Base-by-base conservation (phyloP, 2,113 vertebrate genomes). In the Delphinapterus leucas region DNA sequence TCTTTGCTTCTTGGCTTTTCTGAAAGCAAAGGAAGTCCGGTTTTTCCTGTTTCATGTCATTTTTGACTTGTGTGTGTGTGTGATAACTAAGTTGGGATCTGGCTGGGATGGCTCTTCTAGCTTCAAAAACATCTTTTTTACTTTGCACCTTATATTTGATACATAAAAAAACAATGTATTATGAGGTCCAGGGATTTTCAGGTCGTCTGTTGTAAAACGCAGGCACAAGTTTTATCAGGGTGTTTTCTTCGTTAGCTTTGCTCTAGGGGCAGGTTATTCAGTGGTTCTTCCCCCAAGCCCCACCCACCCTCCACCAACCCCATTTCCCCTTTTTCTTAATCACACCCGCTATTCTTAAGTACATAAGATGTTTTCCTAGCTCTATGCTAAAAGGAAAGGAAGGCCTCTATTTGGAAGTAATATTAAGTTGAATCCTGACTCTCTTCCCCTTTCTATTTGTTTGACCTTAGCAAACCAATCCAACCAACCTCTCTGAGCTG, bases 121-220 rank as follows among this genome's bases (percentile, higher is more conserved):
- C n/a, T 82, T 89, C 41, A 67, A 18, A 93, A 86, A 81, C 55
- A 74, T 84, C 33, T 60, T 93, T 79, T 93, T 96, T 36, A 87
- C 49, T 93, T 96, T 82, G 96, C n/a, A 77, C 41, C 53, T 95
- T 89, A 63, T 28, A 87, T 53, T 96, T 93, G 28, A 77, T 89
- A 55, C 73, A 63, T 60, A 10, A 60, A 53, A 88, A 91, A 90
- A 76, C 33, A 41, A 3, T 92, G 5, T 25, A 63, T 26, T 92
- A 7, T 87, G 83, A 92, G 92, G 17, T 44, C 67, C 28, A 83
- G 58, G 36, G 68, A 84, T 79, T 85, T 84, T 93, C 23, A 84
- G 14, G 70, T 81, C 23, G 23, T 93, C 63, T 77, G 6, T 95
- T 88, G 21, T 96, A 58, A 96, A 95, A 79, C 73, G 0, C 26